Base-by-base conservation (phyloP, 2,797 vertebrate species). In the Arremon aurantiirostris region DNA sequence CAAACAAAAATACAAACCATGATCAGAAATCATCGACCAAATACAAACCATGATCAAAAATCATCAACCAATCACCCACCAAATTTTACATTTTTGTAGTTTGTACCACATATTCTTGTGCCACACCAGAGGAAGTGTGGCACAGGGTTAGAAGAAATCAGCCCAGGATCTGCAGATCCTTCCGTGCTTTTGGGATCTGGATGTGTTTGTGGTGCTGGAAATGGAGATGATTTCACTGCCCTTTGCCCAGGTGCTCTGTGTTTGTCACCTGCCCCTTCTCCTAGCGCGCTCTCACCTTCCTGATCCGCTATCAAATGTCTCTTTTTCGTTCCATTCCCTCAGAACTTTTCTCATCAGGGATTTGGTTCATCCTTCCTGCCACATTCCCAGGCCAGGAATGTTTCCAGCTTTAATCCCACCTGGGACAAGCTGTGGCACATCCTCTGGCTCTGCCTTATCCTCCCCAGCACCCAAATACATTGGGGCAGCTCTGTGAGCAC, bases 401-500 rank as follows among this genome's bases (percentile, higher is more conserved):
- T 9, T 77, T 35, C 21, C 10, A 53, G 81, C 63, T 41, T 23
- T 63, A 82, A 82, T 79, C 78, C 89, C 30, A 3, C 27, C 71
- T 30, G 6, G 30, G 14, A 47, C 80, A 65, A 77, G 52, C 91
- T 3, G 14, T 2, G 47, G 56, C 93, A 8, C 93, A 77, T 80
- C 70, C 0, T 14, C 47, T 66, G 81, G 11, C 89, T 82, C 77
- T 8, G 59, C 1, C 7, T 18, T 5, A 3, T 23, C 64, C 85
- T 57, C 26, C 26, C 0, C 20, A 37, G 32, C 83, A 27, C 52
- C 94, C 37, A 7, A 27, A 5, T n/a, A 4, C 0, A 0, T 14
- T 15, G 2, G 42, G 50, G 24, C 75, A 49, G 53, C 10, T 60
- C 55, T 0, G 2, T 0, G 4, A 3, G 8, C 26, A 0, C 68